Base-by-base conservation (phyloP, 2,888 invertebrate species). In the Platypus cylindrus region DNA sequence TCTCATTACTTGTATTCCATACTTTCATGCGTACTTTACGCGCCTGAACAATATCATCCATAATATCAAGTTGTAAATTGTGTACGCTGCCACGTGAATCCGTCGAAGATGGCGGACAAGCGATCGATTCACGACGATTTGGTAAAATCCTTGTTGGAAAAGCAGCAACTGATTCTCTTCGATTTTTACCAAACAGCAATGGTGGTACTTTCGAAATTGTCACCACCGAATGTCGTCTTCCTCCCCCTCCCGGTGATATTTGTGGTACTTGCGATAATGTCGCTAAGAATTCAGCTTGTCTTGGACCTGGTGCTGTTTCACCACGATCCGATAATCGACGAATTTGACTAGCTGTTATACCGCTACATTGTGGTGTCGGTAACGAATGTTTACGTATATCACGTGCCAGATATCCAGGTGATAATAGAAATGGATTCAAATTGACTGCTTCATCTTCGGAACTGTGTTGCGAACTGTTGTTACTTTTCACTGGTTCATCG, bases 291-390 rank as follows among this genome's bases (percentile, higher is more conserved):
- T 83, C 84, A 1, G 83, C 80, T 55, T 86, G 85, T 24, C 76
- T 71, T 1, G 83, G 78, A 18, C 80, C 75, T 2, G 79, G 78
- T 0, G 80, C 83, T 5, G 55, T 52, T 54, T 83, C 83, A 1
- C 75, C 75, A 1, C 84, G 81, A 2, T 86, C 86, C 20, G 85
- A 86, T 20, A 86, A 64, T 12, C 86, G 71, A 16, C 86, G 71
- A 32, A 86, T 84, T 70, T 86, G 85, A 47, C 84, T 84, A 24
- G 86, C 86, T 26, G 85, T 86, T 37, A 85, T 86, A 31, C 86
- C 86, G 36, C 82, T 77, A 51, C 85, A 86, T 47, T 82, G 78
- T 2, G 85, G 85, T 0, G 85, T 84, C 2, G 86, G 86, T 48
- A 86, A 63, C 15, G 85, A 86, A 52, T 84, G 81, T 53, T 86